Evolutionary conservation across 1,140 invertebrate species (phyloP).

Genomic region (Liolophura sinensis): DNA sequence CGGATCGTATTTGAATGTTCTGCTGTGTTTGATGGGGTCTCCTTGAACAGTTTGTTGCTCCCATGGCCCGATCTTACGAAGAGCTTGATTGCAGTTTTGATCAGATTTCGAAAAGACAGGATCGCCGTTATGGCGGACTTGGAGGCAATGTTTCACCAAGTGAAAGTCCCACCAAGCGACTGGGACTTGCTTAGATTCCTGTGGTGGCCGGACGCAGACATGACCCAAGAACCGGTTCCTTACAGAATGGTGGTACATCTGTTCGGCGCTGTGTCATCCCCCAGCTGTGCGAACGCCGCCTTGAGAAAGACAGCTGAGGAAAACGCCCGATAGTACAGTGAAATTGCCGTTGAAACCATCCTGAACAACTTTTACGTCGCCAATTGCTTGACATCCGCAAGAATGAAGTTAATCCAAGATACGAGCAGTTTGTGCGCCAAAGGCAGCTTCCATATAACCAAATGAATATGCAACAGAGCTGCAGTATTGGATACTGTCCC

Average conservation of each 20-base stretch:
- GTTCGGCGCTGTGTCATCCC: constrained; percentile 27
- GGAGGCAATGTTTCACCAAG: constrained; percentile 29
- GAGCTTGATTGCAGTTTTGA: constrained; percentile 28
- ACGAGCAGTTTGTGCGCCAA: constrained; percentile 1
- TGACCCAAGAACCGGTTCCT: constrained; percentile 8
- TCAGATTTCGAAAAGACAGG: constrained; percentile 24
- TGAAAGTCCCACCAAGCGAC: constrained; percentile 14
- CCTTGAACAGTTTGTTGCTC: constrained; percentile 34
- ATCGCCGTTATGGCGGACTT: constrained; percentile 29
- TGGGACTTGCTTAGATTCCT: constrained; percentile 20
- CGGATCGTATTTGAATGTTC: constrained; percentile 31
- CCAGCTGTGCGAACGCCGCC: constrained; percentile 16
- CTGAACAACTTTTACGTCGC: constrained; percentile 23
- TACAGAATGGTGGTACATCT: constrained; percentile 25
- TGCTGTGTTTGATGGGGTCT: constrained; percentile 26
- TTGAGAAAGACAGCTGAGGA: constrained; percentile 19
- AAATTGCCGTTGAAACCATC: constrained; percentile 7
- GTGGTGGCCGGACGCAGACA: constrained; percentile 20
- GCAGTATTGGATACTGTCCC: constrained; percentile 13
- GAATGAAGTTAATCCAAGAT: not conserved
- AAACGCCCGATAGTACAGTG: not conserved
- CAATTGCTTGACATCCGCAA: constrained; percentile 14
- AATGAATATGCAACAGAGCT: constrained; percentile 13
- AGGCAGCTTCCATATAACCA: constrained; percentile 17
- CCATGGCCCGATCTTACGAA: constrained; percentile 53